A percentile compares a stretch with the other conserved stretches of the same genome.
Evolutionary conservation across 2,888 invertebrate species (phyloP).

Genomic region (Dichetophora obliterata): DNA sequence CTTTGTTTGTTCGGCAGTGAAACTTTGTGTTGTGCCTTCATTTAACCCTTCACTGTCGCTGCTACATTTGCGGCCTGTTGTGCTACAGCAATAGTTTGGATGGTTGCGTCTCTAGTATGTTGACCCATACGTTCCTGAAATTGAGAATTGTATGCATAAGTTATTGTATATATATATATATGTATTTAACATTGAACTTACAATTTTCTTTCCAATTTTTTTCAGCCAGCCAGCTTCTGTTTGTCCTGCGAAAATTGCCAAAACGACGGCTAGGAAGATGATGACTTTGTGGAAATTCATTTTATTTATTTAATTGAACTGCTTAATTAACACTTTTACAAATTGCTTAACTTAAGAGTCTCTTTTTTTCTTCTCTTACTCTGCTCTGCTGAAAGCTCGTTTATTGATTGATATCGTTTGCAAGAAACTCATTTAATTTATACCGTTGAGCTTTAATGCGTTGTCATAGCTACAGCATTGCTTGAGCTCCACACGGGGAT

Average conservation of each 20-base stretch:
- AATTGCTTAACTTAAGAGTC: too few species aligned
- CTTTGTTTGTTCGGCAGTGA: too few species aligned
- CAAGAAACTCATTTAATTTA: too few species aligned
- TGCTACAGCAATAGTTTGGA: slow-evolving; percentile 48
- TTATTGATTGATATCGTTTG: too few species aligned
- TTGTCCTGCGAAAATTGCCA: slow-evolving; percentile 48
- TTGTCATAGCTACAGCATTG: too few species aligned
- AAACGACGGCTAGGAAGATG: slow-evolving; percentile 45
- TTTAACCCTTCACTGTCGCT: slow-evolving; percentile 44
- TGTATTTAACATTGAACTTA: slow-evolving; percentile 35
- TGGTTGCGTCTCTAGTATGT: slow-evolving; percentile 50
- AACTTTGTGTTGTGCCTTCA: too few species aligned
- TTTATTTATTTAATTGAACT: neutral
- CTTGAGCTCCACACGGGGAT: too few species aligned
- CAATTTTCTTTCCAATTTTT: slow-evolving; percentile 52
- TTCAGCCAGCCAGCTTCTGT: slow-evolving; percentile 53
- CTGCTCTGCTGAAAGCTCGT: too few species aligned
- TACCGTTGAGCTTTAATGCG: too few species aligned
- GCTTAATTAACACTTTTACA: neutral
- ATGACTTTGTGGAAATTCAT: slow-evolving; percentile 53
- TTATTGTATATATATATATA: too few species aligned
- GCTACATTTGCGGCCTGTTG: slow-evolving; percentile 51
- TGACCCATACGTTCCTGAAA: slow-evolving; percentile 48
- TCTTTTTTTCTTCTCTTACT: too few species aligned
- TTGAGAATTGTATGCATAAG: neutral